phyloP scores from a whole-genome alignment of 2,113 vertebrate species.

The Desmodus rotundus region DNA sequence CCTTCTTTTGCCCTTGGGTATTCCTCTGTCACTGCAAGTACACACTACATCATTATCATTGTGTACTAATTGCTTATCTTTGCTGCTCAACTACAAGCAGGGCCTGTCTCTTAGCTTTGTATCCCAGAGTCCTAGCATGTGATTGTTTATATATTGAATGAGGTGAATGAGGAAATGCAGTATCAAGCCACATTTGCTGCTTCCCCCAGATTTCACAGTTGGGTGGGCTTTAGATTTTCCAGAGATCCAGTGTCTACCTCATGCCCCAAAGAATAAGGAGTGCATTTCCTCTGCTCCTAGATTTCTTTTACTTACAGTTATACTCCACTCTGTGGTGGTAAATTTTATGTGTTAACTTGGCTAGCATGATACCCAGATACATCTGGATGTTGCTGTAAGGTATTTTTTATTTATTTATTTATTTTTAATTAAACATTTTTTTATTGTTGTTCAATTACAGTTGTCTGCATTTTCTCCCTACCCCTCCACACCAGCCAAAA shows the following conservation, averaged over 20 bases:
- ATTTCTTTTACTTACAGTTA: neutral
- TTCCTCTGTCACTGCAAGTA: neutral
- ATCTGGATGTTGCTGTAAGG: neutral
- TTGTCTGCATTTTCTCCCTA: too few species aligned
- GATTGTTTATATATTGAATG: neutral
- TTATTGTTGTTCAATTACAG: too few species aligned
- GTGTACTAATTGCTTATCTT: neutral
- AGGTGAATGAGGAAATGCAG: neutral
- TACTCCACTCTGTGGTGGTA: neutral
- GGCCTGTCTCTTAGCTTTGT: neutral
- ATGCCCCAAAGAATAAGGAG: neutral
- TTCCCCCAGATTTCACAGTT: neutral
- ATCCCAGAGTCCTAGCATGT: neutral
- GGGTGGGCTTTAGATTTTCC: neutral
- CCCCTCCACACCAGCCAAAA: too few species aligned
- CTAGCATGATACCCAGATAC: neutral
- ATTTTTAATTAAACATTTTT: too few species aligned
- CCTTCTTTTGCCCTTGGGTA: neutral
- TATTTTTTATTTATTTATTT: too few species aligned
- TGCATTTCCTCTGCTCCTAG: neutral
- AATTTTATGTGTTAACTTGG: neutral
- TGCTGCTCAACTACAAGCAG: neutral
- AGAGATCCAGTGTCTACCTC: neutral
- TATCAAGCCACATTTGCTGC: neutral
- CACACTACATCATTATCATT: rapidly evolving